A percentile compares a stretch with the other conserved stretches of the same genome.
phyloP scores from a whole-genome alignment of 2,113 vertebrate species.

The Oryzias javanicus region DNA sequence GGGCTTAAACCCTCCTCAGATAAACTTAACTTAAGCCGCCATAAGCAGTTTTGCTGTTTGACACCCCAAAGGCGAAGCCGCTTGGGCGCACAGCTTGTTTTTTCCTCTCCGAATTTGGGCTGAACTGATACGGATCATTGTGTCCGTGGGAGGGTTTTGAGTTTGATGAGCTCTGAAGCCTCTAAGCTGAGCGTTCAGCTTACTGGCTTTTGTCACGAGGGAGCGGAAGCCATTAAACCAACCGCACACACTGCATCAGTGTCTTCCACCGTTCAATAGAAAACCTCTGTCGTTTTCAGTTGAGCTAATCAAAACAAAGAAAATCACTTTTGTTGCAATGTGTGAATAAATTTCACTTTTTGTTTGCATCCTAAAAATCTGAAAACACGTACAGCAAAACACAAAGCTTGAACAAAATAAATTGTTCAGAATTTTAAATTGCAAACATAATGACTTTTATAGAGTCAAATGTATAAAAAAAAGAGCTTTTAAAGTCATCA shows the following conservation, averaged over 20 bases:
- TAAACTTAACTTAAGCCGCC: conserved; percentile 6
- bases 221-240: conserved; percentile 55
- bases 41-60: conserved; percentile 1
- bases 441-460: too few relatives aligned
- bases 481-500: too few relatives aligned
- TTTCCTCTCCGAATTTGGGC: conserved; percentile 47
- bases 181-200: conserved; percentile 33
- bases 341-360: too few relatives aligned
- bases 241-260: conserved; percentile 12
- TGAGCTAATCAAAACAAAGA: too few relatives aligned
- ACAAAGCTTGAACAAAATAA: too few relatives aligned
- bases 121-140: conserved; percentile 47
- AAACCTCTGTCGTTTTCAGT: too few relatives aligned
- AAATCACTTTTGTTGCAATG: too few relatives aligned
- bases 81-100: conserved; percentile 34
- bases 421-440: too few relatives aligned
- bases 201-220: conserved; percentile 50
- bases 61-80: conserved; percentile 16
- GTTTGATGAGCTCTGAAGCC: conserved; percentile 58
- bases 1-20: conserved; percentile 11
- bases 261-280: too few relatives aligned
- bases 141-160: conserved; percentile 55
- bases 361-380: too few relatives aligned
- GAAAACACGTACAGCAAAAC: too few relatives aligned
- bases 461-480: too few relatives aligned